Evolutionary conservation across 2,797 vertebrate species (phyloP).

Genomic region (Betta splendens): DNA sequence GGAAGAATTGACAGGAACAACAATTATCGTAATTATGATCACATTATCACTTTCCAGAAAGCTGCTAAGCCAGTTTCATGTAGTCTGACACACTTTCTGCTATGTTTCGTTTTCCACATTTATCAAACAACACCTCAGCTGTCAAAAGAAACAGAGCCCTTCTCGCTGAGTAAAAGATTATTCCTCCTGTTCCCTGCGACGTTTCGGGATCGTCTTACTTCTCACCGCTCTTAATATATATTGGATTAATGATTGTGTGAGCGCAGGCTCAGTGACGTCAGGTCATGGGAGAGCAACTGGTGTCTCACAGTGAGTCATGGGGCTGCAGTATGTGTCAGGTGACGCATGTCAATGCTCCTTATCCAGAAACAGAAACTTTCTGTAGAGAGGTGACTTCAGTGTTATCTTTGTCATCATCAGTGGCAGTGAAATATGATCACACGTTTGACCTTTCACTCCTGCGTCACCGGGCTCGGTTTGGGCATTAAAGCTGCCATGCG

Average conservation of each 20-base stretch:
- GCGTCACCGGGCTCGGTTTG: slow-evolving; percentile 8
- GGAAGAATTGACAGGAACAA: slow-evolving; percentile 10
- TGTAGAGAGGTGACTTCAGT: background rate
- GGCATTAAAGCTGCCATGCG: slow-evolving; percentile 20
- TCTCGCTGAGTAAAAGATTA: background rate
- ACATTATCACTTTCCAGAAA: slow-evolving; percentile 1
- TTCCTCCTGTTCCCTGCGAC: background rate
- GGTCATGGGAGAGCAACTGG: slow-evolving; percentile 35
- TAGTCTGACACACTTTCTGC: background rate
- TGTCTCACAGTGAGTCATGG: slow-evolving; percentile 47
- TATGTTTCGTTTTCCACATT: background rate
- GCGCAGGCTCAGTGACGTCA: slow-evolving; percentile 29
- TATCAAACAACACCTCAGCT: background rate
- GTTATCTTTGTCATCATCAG: slow-evolving; percentile 12
- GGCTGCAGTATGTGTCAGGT: background rate
- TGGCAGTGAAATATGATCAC: background rate
- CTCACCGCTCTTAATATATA: background rate
- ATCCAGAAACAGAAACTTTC: background rate
- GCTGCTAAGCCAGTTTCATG: slow-evolving; percentile 5
- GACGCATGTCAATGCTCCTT: background rate
- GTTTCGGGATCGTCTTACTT: background rate
- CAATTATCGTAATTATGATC: slow-evolving; percentile 8
- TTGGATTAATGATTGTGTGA: slow-evolving; percentile 22
- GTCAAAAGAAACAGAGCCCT: background rate
- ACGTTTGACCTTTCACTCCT: slow-evolving; percentile 10